These are phyloP conservation scores for Sebastes kiyomatsui DNA, from an alignment of 2,797 vertebrate genomes.

Conservation along the genomic window DNA sequence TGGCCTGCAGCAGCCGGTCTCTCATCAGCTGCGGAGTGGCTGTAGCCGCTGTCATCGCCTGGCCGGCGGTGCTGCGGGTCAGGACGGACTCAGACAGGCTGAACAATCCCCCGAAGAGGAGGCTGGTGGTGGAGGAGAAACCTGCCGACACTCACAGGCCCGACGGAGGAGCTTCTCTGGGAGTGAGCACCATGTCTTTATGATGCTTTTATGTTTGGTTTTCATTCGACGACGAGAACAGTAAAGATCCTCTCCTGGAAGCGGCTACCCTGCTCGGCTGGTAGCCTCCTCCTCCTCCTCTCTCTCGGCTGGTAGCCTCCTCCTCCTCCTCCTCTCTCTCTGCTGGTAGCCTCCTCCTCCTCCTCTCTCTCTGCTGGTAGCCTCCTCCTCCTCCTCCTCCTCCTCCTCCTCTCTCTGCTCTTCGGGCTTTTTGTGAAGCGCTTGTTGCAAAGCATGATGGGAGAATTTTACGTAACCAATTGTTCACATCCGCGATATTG, in stretches of 20 bases:
- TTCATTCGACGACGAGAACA: background rate
- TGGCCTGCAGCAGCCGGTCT: constrained; percentile 95
- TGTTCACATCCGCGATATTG: background rate
- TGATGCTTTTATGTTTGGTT: constrained; percentile 45
- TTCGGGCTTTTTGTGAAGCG: constrained; percentile 66
- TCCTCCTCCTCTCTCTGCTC: constrained; percentile 12
- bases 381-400: too few species aligned
- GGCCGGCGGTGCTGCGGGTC: constrained; percentile 74
- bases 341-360: too few species aligned
- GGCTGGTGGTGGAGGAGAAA: constrained; percentile 25
- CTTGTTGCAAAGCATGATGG: constrained; percentile 59
- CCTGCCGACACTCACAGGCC: constrained; percentile 65
- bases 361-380: too few species aligned
- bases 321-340: constrained; percentile 39
- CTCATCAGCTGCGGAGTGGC: constrained; percentile 92
- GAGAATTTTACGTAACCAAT: constrained; percentile 49
- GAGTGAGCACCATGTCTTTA: constrained; percentile 48
- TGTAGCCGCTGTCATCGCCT: constrained; percentile 94
- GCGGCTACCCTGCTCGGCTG: constrained; percentile 65
- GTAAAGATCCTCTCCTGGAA: constrained; percentile 18
- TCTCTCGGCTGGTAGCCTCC: constrained; percentile 46
- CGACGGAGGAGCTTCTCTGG: background rate
- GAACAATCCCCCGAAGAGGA: constrained; percentile 61
- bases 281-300: constrained; percentile 42
- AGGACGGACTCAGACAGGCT: constrained; percentile 67